Conservation (phyloP, 2,113 vertebrate genomes). For the Vombatus ursinus region DNA sequence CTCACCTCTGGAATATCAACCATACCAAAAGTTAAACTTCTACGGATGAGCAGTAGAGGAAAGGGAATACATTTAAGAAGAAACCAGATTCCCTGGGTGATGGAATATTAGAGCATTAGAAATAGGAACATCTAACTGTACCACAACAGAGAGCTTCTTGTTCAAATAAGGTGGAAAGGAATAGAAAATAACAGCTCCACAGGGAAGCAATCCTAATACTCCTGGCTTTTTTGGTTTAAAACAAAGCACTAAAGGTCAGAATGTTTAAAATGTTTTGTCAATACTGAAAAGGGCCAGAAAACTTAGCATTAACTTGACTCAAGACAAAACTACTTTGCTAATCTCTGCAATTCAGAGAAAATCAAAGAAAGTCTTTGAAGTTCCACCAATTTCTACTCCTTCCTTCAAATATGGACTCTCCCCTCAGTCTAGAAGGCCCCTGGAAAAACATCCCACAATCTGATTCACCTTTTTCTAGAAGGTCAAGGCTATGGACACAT, state of each 20-base stretch:
- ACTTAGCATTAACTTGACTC: background rate
- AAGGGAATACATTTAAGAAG: fast-evolving
- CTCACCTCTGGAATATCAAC: constrained; percentile 29
- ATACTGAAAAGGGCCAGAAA: background rate
- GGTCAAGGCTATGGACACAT: background rate
- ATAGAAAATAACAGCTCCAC: fast-evolving
- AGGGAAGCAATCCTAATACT: fast-evolving
- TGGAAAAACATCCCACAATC: background rate
- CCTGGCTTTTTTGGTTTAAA: background rate
- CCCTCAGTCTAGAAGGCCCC: background rate
- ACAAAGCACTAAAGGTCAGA: background rate
- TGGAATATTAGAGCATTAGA: background rate
- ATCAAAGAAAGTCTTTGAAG: background rate
- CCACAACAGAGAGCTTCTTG: background rate
- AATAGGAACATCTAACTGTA: background rate
- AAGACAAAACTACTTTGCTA: background rate
- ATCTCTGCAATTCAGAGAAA: background rate
- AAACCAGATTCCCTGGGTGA: background rate
- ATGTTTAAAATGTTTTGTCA: fast-evolving
- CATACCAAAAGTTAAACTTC: background rate
- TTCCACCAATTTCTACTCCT: fast-evolving
- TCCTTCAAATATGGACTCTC: background rate
- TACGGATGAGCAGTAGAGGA: fast-evolving
- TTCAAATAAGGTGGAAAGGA: fast-evolving
- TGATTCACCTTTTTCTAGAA: background rate